Conservation (phyloP, 1,140 invertebrate species). For the Harpegnathos saltator region DNA sequence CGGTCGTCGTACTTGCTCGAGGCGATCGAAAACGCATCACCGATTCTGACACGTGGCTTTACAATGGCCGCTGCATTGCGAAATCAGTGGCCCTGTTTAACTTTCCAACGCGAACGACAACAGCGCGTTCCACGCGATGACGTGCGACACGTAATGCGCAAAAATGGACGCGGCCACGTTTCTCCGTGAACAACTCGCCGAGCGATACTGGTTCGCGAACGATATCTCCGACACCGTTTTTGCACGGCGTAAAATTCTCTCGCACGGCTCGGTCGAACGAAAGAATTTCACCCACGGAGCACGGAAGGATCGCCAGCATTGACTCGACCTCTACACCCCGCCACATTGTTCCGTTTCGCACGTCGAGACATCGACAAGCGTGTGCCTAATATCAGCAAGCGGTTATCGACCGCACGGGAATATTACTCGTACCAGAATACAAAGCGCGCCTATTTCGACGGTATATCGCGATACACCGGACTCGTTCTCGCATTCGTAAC, state of each 20-base stretch:
- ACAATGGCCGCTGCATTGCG: slow-evolving; percentile 36
- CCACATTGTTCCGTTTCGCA: neutral
- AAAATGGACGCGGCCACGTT: neutral
- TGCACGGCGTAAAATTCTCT: neutral
- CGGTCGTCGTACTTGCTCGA: slow-evolving; percentile 4
- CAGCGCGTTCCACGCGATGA: slow-evolving; percentile 13
- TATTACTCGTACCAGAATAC: slow-evolving; percentile 1
- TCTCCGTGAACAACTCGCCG: neutral
- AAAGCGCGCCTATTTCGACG: neutral
- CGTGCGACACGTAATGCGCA: neutral
- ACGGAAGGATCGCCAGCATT: slow-evolving; percentile 2
- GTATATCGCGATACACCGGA: neutral
- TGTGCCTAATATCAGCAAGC: slow-evolving; percentile 25
- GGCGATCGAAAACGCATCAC: neutral
- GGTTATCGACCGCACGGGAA: slow-evolving; percentile 13
- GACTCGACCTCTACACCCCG: neutral
- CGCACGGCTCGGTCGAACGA: neutral
- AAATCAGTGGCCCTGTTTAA: slow-evolving; percentile 36
- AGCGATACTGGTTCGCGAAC: neutral
- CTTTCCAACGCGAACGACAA: neutral
- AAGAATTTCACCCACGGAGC: neutral
- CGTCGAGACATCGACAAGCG: neutral
- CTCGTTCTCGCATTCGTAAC: neutral
- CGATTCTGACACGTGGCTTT: slow-evolving; percentile 39
- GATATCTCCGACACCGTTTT: neutral